Conservation (phyloP, 2,888 invertebrate genomes). For the Hybos culiciformis region DNA sequence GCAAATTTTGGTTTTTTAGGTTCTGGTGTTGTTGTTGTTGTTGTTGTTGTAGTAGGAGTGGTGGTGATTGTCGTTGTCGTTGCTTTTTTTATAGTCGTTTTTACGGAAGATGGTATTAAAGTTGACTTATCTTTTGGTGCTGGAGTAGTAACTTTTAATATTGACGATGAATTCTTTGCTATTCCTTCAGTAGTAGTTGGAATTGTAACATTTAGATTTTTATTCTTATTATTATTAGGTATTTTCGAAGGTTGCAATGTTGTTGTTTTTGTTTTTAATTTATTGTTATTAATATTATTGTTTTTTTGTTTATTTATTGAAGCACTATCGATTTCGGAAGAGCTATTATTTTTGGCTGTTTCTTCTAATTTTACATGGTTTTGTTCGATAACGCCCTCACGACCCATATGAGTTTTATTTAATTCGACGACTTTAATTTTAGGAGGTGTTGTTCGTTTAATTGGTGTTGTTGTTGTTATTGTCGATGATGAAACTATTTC, state of each 20-base stretch:
- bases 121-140: no score
- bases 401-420: background rate
- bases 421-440: no score
- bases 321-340: no score
- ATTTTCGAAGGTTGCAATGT: background rate
- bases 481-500: no score
- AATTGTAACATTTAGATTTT: background rate
- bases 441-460: no score
- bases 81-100: no score
- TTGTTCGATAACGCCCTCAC: background rate
- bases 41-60: constrained; percentile 23
- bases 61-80: constrained; percentile 20
- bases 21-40: constrained; percentile 28
- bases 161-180: background rate
- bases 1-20: constrained; percentile 42
- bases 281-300: background rate
- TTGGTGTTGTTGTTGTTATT: no score
- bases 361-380: background rate
- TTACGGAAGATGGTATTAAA: no score
- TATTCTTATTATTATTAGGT: background rate
- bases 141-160: background rate
- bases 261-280: background rate
- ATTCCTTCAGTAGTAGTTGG: background rate
- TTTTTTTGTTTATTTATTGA: background rate
- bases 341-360: background rate